These are phyloP conservation scores for Stichopus horrens DNA, from an alignment of 53 echinoderm and acorn worm genomes.

Conservation along the genomic window DNA sequence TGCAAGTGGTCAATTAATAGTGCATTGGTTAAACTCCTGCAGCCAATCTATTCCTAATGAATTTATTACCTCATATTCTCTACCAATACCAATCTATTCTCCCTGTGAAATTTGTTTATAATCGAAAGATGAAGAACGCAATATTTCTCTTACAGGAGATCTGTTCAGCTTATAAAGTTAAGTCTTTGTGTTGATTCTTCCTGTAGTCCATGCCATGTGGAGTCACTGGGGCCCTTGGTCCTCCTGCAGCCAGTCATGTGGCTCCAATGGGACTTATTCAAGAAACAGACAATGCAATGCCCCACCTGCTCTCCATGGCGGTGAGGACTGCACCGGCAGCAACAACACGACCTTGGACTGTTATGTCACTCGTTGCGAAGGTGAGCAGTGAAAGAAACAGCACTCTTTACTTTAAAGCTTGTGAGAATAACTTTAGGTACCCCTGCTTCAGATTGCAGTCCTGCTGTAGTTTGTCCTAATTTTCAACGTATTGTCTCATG, in stretches of 20 bases:
- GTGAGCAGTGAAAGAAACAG: constrained; percentile 33
- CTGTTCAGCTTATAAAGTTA: background rate
- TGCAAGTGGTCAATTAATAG: too few species aligned
- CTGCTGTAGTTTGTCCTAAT: background rate
- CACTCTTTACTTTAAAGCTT: too few species aligned
- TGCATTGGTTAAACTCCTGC: too few species aligned
- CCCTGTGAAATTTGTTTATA: too few species aligned
- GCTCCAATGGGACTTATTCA: constrained; percentile 64
- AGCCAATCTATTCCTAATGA: too few species aligned
- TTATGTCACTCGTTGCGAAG: constrained; percentile 76
- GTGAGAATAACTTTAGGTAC: too few species aligned
- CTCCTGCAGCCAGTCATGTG: constrained; percentile 65
- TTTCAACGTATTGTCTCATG: background rate
- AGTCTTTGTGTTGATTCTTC: background rate
- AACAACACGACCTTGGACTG: constrained; percentile 52
- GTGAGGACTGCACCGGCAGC: constrained; percentile 55
- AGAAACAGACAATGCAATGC: constrained; percentile 61
- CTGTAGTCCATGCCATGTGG: constrained; percentile 68
- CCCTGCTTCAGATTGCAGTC: too few species aligned
- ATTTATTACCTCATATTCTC: too few species aligned
- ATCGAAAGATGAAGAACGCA: too few species aligned
- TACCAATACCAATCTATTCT: too few species aligned
- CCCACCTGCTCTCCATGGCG: constrained; percentile 77
- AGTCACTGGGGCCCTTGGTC: constrained; percentile 66
- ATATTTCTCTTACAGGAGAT: too few species aligned